These are phyloP conservation scores for Leptopilina clavipes DNA, from an alignment of 1,140 invertebrate species.

Conservation along the genomic window DNA sequence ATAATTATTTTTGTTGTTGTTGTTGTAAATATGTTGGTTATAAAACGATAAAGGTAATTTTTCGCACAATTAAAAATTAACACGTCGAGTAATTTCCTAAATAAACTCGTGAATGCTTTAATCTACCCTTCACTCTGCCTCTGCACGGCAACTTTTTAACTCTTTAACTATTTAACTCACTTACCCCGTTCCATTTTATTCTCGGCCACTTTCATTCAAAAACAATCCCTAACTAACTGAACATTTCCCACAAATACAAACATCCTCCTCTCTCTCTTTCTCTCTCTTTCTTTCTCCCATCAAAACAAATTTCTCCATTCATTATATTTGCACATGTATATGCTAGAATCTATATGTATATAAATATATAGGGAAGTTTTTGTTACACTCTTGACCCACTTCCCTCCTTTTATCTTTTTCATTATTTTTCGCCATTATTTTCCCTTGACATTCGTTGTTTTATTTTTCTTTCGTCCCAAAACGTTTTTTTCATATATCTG, in stretches of 20 bases:
- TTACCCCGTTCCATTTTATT: conserved; percentile 13
- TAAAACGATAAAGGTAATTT: background rate
- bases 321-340: background rate
- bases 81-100: conserved; percentile 2
- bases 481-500: too few species aligned
- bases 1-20: too few species aligned
- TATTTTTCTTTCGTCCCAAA: background rate
- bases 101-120: conserved; percentile 8
- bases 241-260: conserved; percentile 16
- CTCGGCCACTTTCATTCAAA: conserved; percentile 17
- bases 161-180: conserved; percentile 16
- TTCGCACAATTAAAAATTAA: background rate
- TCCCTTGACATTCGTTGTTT: background rate
- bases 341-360: background rate
- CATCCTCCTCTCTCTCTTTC: background rate
- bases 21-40: too few species aligned
- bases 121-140: background rate
- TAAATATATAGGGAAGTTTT: background rate
- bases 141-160: background rate
- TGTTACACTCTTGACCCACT: background rate
- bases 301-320: conserved; percentile 3
- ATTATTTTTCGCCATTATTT: background rate
- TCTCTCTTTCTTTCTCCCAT: background rate
- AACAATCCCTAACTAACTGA: conserved; percentile 12
- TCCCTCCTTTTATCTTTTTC: background rate